phyloP scores from a whole-genome alignment of 2,888 invertebrate species.

The Polyommatus icarus region DNA sequence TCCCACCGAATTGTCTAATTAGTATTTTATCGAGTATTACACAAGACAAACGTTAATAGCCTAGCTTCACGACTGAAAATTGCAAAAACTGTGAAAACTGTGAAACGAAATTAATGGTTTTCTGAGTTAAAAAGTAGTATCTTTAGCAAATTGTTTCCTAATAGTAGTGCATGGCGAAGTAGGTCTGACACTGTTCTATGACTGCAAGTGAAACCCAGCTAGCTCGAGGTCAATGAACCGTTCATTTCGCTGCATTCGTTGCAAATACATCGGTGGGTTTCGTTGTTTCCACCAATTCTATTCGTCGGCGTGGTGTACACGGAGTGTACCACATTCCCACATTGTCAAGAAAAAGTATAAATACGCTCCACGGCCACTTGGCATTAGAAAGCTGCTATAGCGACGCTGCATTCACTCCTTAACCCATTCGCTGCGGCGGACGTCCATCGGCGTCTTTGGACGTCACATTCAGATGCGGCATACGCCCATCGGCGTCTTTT shows the following conservation, averaged over 20 bases:
- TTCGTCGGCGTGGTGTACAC: conserved; percentile 45
- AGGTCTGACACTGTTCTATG: conserved; percentile 61
- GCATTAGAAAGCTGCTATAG: conserved; percentile 45
- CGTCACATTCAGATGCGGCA: too few species aligned
- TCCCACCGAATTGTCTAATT: background rate
- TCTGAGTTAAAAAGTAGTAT: background rate
- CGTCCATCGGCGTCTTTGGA: too few species aligned
- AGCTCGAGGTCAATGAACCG: conserved; percentile 75
- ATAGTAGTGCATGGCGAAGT: conserved; percentile 70
- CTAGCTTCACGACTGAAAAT: background rate
- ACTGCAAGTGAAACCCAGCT: conserved; percentile 78
- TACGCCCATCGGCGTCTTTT: too few species aligned
- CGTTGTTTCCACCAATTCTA: conserved; percentile 70
- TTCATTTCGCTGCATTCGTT: conserved; percentile 80
- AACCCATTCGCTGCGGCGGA: too few species aligned
- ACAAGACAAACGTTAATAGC: background rate
- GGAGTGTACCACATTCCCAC: conserved; percentile 59
- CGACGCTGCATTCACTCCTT: conserved; percentile 40
- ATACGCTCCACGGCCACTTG: conserved; percentile 62
- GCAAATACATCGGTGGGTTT: conserved; percentile 75
- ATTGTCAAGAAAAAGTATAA: conserved; percentile 63
- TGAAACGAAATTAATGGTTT: background rate
- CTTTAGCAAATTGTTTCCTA: conserved; percentile 47
- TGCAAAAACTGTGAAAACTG: background rate
- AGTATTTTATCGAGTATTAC: background rate